These are phyloP conservation scores for Anisognathus igniventris DNA, from an alignment of 2,797 vertebrate species.

Conservation along the genomic window DNA sequence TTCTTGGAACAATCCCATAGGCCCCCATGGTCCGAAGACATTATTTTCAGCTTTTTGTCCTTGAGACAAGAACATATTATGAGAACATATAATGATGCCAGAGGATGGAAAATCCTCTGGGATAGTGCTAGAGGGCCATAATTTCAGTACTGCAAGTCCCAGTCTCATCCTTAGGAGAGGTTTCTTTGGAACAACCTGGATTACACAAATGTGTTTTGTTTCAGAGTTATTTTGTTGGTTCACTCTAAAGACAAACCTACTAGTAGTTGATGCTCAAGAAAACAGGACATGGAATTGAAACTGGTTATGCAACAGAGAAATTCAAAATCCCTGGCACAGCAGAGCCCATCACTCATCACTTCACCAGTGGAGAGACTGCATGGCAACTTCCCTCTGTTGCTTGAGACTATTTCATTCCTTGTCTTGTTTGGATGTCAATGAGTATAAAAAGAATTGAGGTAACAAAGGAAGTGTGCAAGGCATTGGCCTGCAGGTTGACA, in stretches of 20 bases:
- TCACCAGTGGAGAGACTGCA: neutral
- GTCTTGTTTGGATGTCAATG: neutral
- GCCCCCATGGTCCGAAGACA: neutral
- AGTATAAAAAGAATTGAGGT: neutral
- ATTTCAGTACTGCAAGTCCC: neutral
- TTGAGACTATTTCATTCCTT: neutral
- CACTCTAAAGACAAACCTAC: neutral
- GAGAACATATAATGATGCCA: neutral
- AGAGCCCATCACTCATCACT: neutral
- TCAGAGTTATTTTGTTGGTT: neutral
- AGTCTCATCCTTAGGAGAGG: neutral
- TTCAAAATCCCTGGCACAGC: neutral
- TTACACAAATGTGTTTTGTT: accelerated
- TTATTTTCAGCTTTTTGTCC: neutral
- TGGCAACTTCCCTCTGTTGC: neutral
- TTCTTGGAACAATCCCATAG: neutral
- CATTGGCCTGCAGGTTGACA: neutral
- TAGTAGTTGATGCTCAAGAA: neutral
- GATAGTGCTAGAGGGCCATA: neutral
- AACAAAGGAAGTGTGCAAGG: neutral
- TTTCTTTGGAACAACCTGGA: neutral
- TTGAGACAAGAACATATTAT: neutral
- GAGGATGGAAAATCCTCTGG: neutral
- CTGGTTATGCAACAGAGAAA: neutral
- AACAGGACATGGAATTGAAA: neutral